Conservation (phyloP, 37 sponge, comb jelly and placozoan genomes). For the Chondrilla cf. caribensis region DNA sequence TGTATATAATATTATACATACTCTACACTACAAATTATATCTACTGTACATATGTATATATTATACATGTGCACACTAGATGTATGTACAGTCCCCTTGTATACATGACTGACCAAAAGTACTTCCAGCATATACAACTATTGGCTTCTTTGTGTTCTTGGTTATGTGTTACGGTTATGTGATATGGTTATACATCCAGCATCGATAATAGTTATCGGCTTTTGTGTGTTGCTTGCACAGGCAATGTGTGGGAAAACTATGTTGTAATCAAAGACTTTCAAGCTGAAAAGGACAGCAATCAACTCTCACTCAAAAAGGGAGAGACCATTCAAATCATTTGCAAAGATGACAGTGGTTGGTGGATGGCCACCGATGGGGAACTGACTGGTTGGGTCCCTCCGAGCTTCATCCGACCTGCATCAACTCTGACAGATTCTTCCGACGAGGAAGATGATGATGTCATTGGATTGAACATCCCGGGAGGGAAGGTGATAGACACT, state of each 20-base stretch:
- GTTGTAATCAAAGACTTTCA: conserved; percentile 58
- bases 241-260: conserved; percentile 58
- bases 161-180: too few species aligned
- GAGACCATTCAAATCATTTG: conserved; percentile 51
- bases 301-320: conserved; percentile 55
- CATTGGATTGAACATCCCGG: conserved; percentile 34
- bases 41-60: too few species aligned
- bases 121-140: too few species aligned
- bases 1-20: too few species aligned
- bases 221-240: too few species aligned
- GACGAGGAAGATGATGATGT: conserved; percentile 34
- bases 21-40: too few species aligned
- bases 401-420: conserved; percentile 50
- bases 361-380: conserved; percentile 42
- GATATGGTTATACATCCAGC: too few species aligned
- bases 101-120: too few species aligned
- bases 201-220: too few species aligned
- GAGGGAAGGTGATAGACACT: conserved; percentile 24
- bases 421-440: neutral
- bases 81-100: too few species aligned
- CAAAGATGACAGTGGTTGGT: conserved; percentile 75
- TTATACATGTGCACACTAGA: too few species aligned
- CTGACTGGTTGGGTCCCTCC: conserved; percentile 66
- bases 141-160: too few species aligned
- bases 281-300: conserved; percentile 37